Conservation (phyloP, 1,140 invertebrate species). For the Cherax destructor region DNA sequence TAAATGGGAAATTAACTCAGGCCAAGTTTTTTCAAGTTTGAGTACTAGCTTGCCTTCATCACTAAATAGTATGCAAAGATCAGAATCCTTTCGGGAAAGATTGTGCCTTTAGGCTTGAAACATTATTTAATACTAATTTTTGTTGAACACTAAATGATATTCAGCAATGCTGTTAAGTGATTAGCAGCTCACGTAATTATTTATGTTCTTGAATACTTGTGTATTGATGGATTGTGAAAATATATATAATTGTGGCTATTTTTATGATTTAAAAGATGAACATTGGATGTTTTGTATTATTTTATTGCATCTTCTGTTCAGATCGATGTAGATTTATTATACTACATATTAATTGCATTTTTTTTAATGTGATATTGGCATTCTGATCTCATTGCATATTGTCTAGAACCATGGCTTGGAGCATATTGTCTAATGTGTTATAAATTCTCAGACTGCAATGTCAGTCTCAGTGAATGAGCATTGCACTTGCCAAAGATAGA, state of each 20-base stretch:
- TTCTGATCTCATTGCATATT: conserved; percentile 4
- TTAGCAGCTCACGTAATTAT: not conserved
- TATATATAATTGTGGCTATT: not conserved
- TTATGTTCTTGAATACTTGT: not conserved
- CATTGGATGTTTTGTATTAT: not conserved
- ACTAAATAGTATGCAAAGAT: not conserved
- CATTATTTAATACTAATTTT: not conserved
- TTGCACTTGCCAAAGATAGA: conserved; percentile 33
- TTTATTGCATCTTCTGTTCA: not conserved
- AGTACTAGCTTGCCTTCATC: not conserved
- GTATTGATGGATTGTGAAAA: not conserved
- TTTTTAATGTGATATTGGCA: not conserved
- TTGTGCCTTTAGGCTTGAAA: not conserved
- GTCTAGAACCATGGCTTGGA: not conserved
- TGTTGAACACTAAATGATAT: too few species aligned
- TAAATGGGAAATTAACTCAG: not conserved
- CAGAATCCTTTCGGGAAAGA: not conserved
- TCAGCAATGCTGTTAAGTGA: not conserved
- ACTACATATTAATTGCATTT: not conserved
- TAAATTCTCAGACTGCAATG: not conserved
- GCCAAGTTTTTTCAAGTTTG: not conserved
- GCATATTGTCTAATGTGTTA: not conserved
- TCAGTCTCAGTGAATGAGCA: conserved; percentile 5
- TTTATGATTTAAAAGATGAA: not conserved
- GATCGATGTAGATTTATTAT: not conserved